Base-by-base conservation (phyloP, 2,888 invertebrate genomes). In the Xanthia icteritia region DNA sequence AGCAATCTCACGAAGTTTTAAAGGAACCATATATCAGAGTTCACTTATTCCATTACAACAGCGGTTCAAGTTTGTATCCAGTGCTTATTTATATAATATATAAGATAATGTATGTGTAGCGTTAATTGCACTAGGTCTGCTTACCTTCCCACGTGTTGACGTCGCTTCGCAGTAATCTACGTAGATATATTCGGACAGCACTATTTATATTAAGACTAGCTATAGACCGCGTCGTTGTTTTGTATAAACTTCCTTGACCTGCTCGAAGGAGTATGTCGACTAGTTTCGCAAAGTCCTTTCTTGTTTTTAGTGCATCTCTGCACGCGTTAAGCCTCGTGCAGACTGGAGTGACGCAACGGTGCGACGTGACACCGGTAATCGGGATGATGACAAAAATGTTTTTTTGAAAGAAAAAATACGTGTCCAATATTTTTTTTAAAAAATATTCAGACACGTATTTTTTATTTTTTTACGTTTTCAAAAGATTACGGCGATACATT, bases 101-200 rank as follows among this genome's bases (percentile, higher is more conserved):
- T n/a, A 45, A 45, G 3, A 45, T 13, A 13, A 45, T 45, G 13
- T 45, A 45, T 45, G 13, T 11, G 13, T 73, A 85, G 77, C 77
- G 81, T 87, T 88, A 89, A 90, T 91, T 92, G 85, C 86, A 85
- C 83, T 88, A 86, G 87, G 93, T 93, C 93, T 91, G 76, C 81
- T 90, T 92, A 92, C 82, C 86, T 90, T 88, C 92, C 93, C 92
- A 93, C 94, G 90, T 91, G 90, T 85, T 85, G 76, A 84, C 83
- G 86, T 88, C 89, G 83, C 79, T 90, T 89, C 81, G 27, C 72
- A 72, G 82, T 84, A 84, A 81, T 77, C 45, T 73, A 71, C 66
- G 65, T 66, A 76, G 64, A 56, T 39, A 56, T n/a, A 76, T 73
- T 73, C 61, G 54, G 54, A 83, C 83, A 83, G 65, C 61, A 72